Percentiles rank a stretch among this genome's conserved stretches.
phyloP scores from a whole-genome alignment of 2,797 vertebrate genomes.

The Eulemur albifrons region DNA sequence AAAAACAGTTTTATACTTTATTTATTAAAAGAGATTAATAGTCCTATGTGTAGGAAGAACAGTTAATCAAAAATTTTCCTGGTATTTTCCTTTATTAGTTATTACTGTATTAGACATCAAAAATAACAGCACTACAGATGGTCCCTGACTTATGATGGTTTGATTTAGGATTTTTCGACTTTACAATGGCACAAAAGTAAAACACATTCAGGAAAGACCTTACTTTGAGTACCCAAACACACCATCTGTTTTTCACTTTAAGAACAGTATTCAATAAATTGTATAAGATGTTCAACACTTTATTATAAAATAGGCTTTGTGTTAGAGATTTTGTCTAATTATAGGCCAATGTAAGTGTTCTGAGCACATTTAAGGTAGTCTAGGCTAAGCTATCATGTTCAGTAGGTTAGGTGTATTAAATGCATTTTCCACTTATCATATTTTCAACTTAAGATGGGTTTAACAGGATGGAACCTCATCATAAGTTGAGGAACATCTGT shows the following conservation, averaged over 20 bases:
- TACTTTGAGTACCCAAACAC: background rate
- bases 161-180: background rate
- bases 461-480: background rate
- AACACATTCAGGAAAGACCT: background rate
- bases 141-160: background rate
- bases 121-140: background rate
- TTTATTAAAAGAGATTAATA: background rate
- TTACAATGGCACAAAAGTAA: background rate
- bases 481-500: background rate
- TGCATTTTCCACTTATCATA: background rate
- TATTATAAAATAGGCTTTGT: background rate
- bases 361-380: background rate
- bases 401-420: background rate
- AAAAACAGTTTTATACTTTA: background rate
- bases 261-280: background rate
- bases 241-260: background rate
- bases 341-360: background rate
- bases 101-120: background rate
- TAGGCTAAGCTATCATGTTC: background rate
- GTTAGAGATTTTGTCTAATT: background rate
- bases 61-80: background rate
- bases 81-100: background rate
- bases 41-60: background rate
- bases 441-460: background rate
- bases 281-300: background rate